Evolutionary conservation across 2,113 vertebrate genomes (phyloP).

Genomic region (Brevimyrus niger): DNA sequence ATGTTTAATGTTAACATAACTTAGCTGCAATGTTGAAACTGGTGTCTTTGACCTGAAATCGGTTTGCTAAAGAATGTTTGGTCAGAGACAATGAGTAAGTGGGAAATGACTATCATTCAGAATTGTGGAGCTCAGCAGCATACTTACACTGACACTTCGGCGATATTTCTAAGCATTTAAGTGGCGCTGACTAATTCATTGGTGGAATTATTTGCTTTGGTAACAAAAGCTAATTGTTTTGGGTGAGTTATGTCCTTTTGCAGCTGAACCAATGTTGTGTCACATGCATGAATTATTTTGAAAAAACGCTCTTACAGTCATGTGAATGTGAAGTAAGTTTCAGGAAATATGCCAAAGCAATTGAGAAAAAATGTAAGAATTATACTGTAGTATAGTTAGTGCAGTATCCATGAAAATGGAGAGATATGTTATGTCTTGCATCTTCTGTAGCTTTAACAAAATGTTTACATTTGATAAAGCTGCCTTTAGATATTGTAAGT

Average conservation of each 20-base stretch:
- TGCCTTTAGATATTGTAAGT: background rate
- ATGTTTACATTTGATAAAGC: background rate
- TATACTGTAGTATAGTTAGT: background rate
- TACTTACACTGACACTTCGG: no score
- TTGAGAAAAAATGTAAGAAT: background rate
- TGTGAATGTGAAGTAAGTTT: background rate
- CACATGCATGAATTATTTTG: no score
- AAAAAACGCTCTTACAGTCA: background rate
- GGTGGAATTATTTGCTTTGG: no score
- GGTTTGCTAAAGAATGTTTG: background rate
- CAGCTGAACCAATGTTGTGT: no score
- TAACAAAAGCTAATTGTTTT: no score
- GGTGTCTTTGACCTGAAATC: background rate
- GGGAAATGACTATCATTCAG: no score
- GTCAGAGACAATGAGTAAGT: no score
- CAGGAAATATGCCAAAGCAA: background rate
- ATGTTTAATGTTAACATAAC: no score
- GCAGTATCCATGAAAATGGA: background rate
- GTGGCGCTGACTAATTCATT: no score
- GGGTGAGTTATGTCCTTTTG: no score
- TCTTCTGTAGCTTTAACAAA: background rate
- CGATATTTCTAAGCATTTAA: no score
- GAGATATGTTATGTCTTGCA: background rate
- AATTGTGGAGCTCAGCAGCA: no score
- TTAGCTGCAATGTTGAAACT: background rate